phyloP scores from a whole-genome alignment of 2,113 vertebrate species.

The Sphaerodactylus townsendi region DNA sequence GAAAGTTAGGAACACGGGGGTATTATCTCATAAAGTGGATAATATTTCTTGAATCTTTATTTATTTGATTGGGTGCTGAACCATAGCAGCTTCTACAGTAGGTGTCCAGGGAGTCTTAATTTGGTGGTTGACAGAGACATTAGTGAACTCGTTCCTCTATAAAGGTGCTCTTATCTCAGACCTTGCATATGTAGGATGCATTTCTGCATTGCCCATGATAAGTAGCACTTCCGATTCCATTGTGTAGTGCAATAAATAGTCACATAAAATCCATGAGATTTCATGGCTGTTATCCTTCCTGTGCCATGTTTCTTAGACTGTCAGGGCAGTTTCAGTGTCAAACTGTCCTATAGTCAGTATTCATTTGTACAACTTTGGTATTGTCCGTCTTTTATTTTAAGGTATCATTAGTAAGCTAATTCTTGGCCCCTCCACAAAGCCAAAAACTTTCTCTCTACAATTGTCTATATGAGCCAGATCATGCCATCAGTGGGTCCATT shows the following conservation, averaged over 20 bases:
- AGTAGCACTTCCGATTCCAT: conserved; percentile 54
- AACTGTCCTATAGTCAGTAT: conserved; percentile 48
- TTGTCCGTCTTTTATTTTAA: neutral
- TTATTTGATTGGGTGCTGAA: conserved; percentile 44
- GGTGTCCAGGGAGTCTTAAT: conserved; percentile 53
- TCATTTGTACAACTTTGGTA: conserved; percentile 33
- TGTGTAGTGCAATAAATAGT: conserved; percentile 63
- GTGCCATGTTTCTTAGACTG: conserved; percentile 61
- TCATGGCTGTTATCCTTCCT: conserved; percentile 62
- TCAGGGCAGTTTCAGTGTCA: conserved; percentile 54
- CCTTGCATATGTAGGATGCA: conserved; percentile 46
- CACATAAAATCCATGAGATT: conserved; percentile 70
- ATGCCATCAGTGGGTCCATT: neutral
- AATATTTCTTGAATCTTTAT: conserved; percentile 47
- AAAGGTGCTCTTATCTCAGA: conserved; percentile 51
- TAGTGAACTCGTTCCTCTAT: conserved; percentile 34
- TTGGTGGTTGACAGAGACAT: conserved; percentile 57
- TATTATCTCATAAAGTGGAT: conserved; percentile 47
- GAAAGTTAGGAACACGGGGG: conserved; percentile 37
- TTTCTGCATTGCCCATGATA: conserved; percentile 46
- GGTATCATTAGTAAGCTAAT: neutral
- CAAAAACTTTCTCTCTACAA: neutral
- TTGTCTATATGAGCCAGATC: neutral
- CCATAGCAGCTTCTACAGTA: conserved; percentile 31
- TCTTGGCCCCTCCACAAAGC: neutral